A percentile compares a stretch with the other conserved stretches of the same genome.
phyloP scores from a whole-genome alignment of 2,888 invertebrate genomes.

The Toxonevra muliebris region DNA sequence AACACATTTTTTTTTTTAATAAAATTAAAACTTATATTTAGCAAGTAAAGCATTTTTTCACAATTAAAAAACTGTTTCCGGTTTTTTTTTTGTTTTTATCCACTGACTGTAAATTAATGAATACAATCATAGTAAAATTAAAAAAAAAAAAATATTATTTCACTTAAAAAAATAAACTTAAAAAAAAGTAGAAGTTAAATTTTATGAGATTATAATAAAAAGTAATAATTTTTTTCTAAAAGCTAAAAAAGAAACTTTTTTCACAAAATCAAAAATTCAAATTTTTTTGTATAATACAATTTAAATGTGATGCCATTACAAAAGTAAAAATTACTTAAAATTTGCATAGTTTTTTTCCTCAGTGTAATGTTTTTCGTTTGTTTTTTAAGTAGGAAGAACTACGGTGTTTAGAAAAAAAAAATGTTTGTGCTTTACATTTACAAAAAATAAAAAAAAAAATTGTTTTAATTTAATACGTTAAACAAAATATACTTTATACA shows the following conservation, averaged over 20 bases:
- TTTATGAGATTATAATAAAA: no score
- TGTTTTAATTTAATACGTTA: no score
- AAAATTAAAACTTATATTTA: slow-evolving; percentile 37
- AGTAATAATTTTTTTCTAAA: background rate
- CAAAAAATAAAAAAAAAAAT: background rate
- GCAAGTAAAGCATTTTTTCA: slow-evolving; percentile 35
- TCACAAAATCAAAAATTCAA: no score
- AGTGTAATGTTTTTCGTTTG: no score
- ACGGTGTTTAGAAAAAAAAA: background rate
- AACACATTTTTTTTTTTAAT: slow-evolving; percentile 23
- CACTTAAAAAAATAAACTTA: slow-evolving; percentile 18
- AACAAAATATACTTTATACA: no score
- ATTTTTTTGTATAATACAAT: slow-evolving; percentile 25
- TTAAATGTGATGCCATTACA: slow-evolving; percentile 1
- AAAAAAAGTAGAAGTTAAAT: slow-evolving; percentile 8
- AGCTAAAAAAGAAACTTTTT: background rate
- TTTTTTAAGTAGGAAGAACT: background rate
- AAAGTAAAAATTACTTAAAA: no score
- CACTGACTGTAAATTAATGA: no score
- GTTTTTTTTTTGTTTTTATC: no score
- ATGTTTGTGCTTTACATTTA: background rate
- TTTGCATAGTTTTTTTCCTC: no score
- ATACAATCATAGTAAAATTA: slow-evolving; percentile 35
- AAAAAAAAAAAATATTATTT: slow-evolving; percentile 23
- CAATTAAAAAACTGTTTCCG: slow-evolving; percentile 25